These are phyloP conservation scores for Eupithecia pulchellata DNA, from an alignment of 2,888 invertebrate genomes.

Conservation along the genomic window DNA sequence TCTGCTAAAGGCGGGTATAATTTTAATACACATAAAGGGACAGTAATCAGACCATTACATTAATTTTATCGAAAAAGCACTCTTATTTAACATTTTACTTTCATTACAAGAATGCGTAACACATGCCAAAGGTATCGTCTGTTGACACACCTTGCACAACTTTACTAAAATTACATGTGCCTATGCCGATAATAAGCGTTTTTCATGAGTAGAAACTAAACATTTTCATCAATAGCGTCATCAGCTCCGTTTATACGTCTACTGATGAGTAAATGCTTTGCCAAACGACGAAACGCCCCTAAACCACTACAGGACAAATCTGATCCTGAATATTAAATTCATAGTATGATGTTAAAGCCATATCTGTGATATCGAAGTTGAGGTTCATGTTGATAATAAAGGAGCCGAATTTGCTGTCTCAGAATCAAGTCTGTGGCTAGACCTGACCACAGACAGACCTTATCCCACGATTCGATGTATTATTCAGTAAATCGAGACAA, in stretches of 20 bases:
- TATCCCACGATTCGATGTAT: conserved; percentile 20
- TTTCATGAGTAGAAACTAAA: background rate
- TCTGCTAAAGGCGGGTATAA: background rate
- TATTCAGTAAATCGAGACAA: conserved; percentile 19
- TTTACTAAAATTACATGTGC: background rate
- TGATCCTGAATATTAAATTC: background rate
- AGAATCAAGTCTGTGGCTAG: background rate
- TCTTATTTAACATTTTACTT: background rate
- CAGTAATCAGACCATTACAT: background rate
- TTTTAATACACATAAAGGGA: background rate
- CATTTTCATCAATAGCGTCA: background rate
- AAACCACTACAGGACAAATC: background rate
- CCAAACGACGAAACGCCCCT: background rate
- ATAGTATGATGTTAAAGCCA: background rate
- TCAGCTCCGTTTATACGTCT: no score
- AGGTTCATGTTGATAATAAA: no score
- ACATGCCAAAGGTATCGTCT: background rate
- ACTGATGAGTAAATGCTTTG: background rate
- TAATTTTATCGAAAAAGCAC: background rate
- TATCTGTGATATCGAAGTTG: no score
- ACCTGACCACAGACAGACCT: conserved; percentile 16
- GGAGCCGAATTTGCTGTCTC: background rate
- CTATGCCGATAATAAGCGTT: background rate
- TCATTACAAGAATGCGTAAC: background rate
- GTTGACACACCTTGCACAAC: background rate